These are phyloP conservation scores for Chaenodraco wilsoni DNA, from an alignment of 2,797 vertebrate genomes.

Conservation along the genomic window DNA sequence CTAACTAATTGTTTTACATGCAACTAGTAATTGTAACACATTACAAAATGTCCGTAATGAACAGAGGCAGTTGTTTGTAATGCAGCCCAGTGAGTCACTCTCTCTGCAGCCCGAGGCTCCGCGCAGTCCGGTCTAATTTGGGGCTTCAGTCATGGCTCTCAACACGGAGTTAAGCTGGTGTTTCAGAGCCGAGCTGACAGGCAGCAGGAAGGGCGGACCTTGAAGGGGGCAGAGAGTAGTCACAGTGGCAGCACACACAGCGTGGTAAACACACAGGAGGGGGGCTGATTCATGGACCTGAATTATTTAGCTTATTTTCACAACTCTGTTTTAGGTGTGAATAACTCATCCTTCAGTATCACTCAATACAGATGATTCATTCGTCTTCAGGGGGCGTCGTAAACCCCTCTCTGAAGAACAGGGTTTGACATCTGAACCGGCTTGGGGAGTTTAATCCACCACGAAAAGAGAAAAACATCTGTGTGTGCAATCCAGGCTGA, in stretches of 20 bases:
- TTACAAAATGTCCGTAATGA: constrained; percentile 15
- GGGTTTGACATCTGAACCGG: not conserved
- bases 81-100: constrained; percentile 64
- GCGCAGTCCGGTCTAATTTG: constrained; percentile 60
- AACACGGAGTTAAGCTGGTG: constrained; percentile 37
- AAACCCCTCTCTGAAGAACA: too few species aligned
- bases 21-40: too few species aligned
- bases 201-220: constrained; percentile 29
- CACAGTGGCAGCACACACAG: constrained; percentile 25
- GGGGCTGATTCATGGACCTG: not conserved
- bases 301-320: not conserved
- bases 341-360: not conserved
- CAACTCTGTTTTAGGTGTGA: not conserved
- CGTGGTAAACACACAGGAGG: constrained; percentile 27
- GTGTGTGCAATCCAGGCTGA: not conserved
- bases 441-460: fast-evolving
- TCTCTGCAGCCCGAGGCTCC: constrained; percentile 36
- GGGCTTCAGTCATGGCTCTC: constrained; percentile 57
- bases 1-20: too few species aligned
- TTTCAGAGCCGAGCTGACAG: constrained; percentile 36
- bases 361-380: not conserved
- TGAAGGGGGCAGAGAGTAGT: constrained; percentile 32
- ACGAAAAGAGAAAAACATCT: not conserved
- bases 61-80: constrained; percentile 46
- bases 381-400: too few species aligned